A percentile compares a stretch with the other conserved stretches of the same genome.
phyloP scores from a whole-genome alignment of 2,888 invertebrate genomes.

The Mycalesis mineus region DNA sequence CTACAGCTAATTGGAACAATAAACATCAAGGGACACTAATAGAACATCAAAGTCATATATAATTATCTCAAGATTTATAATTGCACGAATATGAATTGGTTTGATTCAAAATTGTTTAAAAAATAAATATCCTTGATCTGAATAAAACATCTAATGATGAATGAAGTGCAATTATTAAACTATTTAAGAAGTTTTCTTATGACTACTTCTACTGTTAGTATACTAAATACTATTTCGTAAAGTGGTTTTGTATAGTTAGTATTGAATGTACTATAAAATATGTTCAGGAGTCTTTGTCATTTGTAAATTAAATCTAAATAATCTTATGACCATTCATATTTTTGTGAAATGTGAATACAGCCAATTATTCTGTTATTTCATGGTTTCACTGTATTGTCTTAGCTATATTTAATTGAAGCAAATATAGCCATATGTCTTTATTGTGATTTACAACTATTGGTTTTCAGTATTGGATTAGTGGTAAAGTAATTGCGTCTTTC shows the following conservation, averaged over 20 bases:
- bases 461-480: too few relatives aligned
- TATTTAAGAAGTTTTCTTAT: background rate
- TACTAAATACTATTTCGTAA: background rate
- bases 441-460: too few relatives aligned
- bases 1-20: constrained; percentile 68
- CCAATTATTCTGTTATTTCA: too few relatives aligned
- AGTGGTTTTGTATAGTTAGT: background rate
- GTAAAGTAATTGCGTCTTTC: too few relatives aligned
- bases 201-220: background rate
- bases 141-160: background rate
- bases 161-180: constrained; percentile 11
- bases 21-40: constrained; percentile 53
- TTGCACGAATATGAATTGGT: constrained; percentile 10
- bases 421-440: too few relatives aligned
- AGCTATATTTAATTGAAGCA: too few relatives aligned
- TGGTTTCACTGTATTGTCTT: too few relatives aligned
- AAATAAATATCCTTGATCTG: constrained; percentile 2
- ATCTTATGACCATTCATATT: background rate
- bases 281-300: background rate
- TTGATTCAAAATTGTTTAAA: background rate
- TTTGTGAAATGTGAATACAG: background rate
- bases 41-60: constrained; percentile 12
- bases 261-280: background rate
- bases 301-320: background rate
- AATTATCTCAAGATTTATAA: constrained; percentile 28